Evolutionary conservation across 2,888 invertebrate species (phyloP).

Genomic region (Drosophila eohydei): DNA sequence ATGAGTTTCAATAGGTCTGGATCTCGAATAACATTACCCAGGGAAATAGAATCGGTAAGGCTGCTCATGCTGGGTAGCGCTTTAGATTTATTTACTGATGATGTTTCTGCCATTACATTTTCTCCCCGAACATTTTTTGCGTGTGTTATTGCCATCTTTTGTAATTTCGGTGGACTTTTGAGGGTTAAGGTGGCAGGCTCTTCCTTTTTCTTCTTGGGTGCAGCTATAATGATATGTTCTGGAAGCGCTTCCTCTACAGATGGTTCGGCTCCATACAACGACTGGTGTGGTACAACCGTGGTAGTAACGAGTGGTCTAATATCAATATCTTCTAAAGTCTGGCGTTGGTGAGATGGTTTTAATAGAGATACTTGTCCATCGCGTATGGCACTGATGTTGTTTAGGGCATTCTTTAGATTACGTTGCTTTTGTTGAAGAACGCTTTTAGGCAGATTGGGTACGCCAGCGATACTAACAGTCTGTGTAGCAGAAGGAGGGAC

Average conservation of each 20-base stretch:
- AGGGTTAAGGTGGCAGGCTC: slow-evolving; percentile 32
- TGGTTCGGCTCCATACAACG: slow-evolving; percentile 51
- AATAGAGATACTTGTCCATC: slow-evolving; percentile 79
- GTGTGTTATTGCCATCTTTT: slow-evolving; percentile 33
- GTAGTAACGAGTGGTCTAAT: slow-evolving; percentile 54
- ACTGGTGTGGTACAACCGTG: slow-evolving; percentile 50
- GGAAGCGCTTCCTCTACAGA: slow-evolving; percentile 70
- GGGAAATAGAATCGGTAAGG: slow-evolving; percentile 79
- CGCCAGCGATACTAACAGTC: slow-evolving; percentile 24
- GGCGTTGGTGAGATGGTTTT: slow-evolving; percentile 66
- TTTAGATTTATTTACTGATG: slow-evolving; percentile 28
- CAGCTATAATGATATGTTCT: slow-evolving; percentile 72
- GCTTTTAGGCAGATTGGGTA: slow-evolving; percentile 58
- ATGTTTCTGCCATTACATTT: slow-evolving; percentile 29
- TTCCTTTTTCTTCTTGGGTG: slow-evolving; percentile 68
- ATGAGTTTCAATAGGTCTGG: slow-evolving; percentile 84
- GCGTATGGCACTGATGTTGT: slow-evolving; percentile 73
- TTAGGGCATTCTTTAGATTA: slow-evolving; percentile 79
- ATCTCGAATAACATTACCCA: slow-evolving; percentile 84
- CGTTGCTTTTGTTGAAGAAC: slow-evolving; percentile 79
- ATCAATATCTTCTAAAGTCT: slow-evolving; percentile 26
- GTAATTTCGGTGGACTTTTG: slow-evolving; percentile 34
- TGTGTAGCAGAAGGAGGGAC: slow-evolving; percentile 1
- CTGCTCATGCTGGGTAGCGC: slow-evolving; percentile 51
- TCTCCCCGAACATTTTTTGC: slow-evolving; percentile 11